A percentile compares a stretch with the other conserved stretches of the same genome.
Evolutionary conservation across 1,140 invertebrate genomes (phyloP).

Genomic region (Agrypnia vestita): DNA sequence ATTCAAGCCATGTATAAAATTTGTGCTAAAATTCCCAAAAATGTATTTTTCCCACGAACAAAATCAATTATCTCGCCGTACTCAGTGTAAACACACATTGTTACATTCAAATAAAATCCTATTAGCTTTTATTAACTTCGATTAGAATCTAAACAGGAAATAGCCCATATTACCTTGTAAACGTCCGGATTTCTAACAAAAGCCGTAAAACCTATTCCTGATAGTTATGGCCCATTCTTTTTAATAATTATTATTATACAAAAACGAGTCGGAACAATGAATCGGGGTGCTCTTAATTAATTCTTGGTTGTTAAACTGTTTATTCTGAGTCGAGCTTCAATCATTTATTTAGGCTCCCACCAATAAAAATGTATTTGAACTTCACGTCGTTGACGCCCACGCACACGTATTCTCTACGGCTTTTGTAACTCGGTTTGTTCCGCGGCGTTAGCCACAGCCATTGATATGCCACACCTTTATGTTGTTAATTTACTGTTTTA

Average conservation of each 20-base stretch:
- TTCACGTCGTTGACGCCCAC: slow-evolving; percentile 4
- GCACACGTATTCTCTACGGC: neutral
- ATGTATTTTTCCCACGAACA: neutral
- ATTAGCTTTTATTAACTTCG: neutral
- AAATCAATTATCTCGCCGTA: neutral
- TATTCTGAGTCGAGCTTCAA: neutral
- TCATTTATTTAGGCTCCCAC: neutral
- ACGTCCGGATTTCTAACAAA: neutral
- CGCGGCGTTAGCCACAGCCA: no score
- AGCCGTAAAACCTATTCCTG: neutral
- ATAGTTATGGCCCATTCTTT: slow-evolving; percentile 15
- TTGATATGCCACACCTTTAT: no score
- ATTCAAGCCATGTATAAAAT: no score
- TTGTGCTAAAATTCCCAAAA: neutral
- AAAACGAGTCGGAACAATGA: neutral
- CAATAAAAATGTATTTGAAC: slow-evolving; percentile 1
- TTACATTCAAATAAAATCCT: neutral
- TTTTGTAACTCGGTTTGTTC: no score
- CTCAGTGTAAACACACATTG: neutral
- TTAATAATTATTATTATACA: slow-evolving; percentile 15
- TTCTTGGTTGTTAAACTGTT: slow-evolving; percentile 11
- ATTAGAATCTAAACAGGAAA: slow-evolving; percentile 16
- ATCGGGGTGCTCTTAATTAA: slow-evolving; percentile 7
- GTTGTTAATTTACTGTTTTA: no score
- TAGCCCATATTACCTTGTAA: slow-evolving; percentile 4